Percentiles rank a stretch among this genome's conserved stretches.
phyloP scores from a whole-genome alignment of 2,113 vertebrate genomes.

The Eublepharis macularius region DNA sequence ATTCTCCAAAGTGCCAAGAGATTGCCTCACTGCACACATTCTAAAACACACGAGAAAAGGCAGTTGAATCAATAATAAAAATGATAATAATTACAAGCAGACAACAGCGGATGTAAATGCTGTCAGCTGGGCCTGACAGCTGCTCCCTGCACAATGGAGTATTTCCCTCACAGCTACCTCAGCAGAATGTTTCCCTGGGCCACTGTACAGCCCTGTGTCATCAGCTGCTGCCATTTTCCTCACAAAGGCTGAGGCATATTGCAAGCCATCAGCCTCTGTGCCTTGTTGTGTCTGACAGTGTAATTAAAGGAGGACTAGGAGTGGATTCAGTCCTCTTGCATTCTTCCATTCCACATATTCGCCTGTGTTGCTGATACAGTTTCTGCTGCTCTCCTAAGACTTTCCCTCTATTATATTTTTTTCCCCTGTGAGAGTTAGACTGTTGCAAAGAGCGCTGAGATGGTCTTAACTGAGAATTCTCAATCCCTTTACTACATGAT shows the following conservation, averaged over 20 bases:
- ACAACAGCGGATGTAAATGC: conserved; percentile 23
- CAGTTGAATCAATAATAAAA: neutral
- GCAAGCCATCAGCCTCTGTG: neutral
- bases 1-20: neutral
- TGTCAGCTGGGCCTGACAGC: conserved; percentile 49
- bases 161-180: conserved; percentile 52
- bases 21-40: neutral
- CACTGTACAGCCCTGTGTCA: conserved; percentile 2
- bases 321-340: conserved; percentile 11
- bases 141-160: conserved; percentile 46
- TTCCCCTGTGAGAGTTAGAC: neutral
- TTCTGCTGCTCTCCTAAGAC: neutral
- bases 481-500: neutral
- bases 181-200: neutral
- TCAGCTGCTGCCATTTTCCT: conserved; percentile 40
- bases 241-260: neutral
- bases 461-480: neutral
- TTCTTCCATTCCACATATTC: neutral
- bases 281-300: neutral
- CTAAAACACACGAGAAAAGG: neutral
- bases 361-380: neutral
- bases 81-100: conserved; percentile 24
- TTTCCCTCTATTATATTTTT: neutral
- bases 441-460: neutral
- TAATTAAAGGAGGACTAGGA: conserved; percentile 51